phyloP scores from a whole-genome alignment of 2,888 invertebrate species.

The Nomada fabriciana region DNA sequence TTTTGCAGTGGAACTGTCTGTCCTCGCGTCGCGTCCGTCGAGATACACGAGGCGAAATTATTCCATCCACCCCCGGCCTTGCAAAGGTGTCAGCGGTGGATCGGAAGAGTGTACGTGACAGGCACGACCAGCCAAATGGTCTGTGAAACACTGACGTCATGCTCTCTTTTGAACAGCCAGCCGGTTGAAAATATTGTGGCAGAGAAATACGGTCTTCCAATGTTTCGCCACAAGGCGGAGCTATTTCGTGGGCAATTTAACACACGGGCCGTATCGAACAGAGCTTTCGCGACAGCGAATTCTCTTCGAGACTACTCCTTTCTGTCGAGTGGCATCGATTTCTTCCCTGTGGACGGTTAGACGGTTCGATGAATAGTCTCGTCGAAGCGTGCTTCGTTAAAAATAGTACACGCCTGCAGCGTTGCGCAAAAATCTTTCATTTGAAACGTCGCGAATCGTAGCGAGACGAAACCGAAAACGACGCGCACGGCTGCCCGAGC shows the following conservation, averaged over 20 bases:
- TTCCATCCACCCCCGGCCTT: slow-evolving; percentile 23
- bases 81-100: slow-evolving; percentile 4
- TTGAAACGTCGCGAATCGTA: not conserved
- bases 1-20: slow-evolving; percentile 29
- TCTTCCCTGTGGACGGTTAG: too few species aligned
- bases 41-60: slow-evolving; percentile 49
- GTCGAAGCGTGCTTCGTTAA: too few species aligned
- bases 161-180: slow-evolving; percentile 43
- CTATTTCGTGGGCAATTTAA: not conserved
- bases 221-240: not conserved
- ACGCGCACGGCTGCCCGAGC: not conserved
- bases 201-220: not conserved
- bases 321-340: not conserved
- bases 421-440: not conserved
- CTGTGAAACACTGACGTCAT: slow-evolving; percentile 62
- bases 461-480: not conserved
- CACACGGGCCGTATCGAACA: not conserved
- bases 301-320: not conserved
- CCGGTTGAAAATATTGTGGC: not conserved
- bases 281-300: not conserved
- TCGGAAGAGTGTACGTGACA: slow-evolving; percentile 41
- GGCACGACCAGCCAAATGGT: slow-evolving; percentile 51
- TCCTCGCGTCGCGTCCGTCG: slow-evolving; percentile 43
- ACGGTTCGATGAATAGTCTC: too few species aligned
- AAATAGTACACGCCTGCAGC: not conserved